These are phyloP conservation scores for Trochalopteron elliotii DNA, from an alignment of 2,113 vertebrate genomes.

Conservation along the genomic window DNA sequence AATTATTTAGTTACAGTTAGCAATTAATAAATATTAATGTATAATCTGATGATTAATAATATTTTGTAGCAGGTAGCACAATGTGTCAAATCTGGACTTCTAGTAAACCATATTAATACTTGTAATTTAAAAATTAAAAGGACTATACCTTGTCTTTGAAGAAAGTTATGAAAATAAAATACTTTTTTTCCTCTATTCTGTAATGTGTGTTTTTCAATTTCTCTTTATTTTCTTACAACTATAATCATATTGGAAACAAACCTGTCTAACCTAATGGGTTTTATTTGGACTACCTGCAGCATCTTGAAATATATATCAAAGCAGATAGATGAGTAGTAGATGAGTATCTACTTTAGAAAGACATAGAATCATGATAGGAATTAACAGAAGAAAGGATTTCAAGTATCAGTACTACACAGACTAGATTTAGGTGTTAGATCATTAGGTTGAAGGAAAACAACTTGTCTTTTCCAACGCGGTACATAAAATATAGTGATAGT, in stretches of 20 bases:
- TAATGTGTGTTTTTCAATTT: not conserved
- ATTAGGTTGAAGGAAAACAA: not conserved
- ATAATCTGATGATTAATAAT: not conserved
- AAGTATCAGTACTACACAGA: not conserved
- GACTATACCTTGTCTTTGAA: not conserved
- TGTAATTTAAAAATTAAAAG: not conserved
- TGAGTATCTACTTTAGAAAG: not conserved
- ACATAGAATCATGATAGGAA: not conserved
- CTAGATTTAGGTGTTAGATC: not conserved
- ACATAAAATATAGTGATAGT: not conserved
- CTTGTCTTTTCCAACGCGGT: not conserved
- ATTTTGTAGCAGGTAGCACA: not conserved
- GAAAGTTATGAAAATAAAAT: not conserved
- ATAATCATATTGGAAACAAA: not conserved
- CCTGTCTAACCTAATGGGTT: not conserved
- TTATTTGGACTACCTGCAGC: not conserved
- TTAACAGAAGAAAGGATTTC: not conserved
- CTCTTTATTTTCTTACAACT: not conserved
- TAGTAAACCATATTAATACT: not conserved
- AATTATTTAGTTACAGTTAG: not conserved
- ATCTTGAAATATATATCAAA: not conserved
- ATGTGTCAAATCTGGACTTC: not conserved
- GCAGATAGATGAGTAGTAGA: not conserved
- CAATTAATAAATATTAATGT: not conserved
- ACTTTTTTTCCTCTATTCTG: not conserved